Conservation (phyloP, 1,140 invertebrate genomes). For the Papilio aristodemus region DNA sequence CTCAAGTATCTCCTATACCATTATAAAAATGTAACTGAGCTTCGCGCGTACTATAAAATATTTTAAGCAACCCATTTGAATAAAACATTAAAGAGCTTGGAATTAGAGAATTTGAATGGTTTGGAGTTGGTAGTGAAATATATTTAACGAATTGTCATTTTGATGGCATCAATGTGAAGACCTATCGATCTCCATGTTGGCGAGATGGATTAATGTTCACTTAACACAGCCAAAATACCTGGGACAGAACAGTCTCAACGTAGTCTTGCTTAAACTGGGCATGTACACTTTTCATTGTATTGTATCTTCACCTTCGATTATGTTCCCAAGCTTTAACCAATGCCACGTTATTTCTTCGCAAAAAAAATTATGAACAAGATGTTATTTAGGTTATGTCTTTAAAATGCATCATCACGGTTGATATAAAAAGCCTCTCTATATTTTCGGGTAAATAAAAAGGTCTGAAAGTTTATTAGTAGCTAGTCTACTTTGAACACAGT, state of each 20-base stretch:
- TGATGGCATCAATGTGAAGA: too few species aligned
- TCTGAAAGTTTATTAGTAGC: constrained; percentile 26
- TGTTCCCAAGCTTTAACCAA: too few species aligned
- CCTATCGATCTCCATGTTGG: too few species aligned
- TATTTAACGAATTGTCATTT: too few species aligned
- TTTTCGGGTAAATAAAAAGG: constrained; percentile 8
- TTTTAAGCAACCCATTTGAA: background rate
- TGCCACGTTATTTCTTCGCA: background rate
- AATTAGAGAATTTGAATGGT: background rate
- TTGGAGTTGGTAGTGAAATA: too few species aligned
- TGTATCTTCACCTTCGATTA: too few species aligned
- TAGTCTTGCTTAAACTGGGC: too few species aligned
- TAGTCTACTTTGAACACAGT: constrained; percentile 18
- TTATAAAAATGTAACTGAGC: constrained; percentile 13
- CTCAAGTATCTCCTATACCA: constrained; percentile 9
- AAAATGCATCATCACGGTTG: constrained; percentile 6
- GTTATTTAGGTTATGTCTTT: background rate
- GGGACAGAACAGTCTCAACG: too few species aligned
- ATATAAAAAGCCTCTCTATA: constrained; percentile 3
- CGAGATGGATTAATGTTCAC: too few species aligned
- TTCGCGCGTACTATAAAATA: background rate
- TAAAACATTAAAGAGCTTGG: background rate
- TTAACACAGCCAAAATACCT: too few species aligned
- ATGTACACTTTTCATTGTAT: too few species aligned
- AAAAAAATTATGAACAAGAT: background rate